phyloP scores from a whole-genome alignment of 2,888 invertebrate genomes.

The Brachypalpus laphriformis region DNA sequence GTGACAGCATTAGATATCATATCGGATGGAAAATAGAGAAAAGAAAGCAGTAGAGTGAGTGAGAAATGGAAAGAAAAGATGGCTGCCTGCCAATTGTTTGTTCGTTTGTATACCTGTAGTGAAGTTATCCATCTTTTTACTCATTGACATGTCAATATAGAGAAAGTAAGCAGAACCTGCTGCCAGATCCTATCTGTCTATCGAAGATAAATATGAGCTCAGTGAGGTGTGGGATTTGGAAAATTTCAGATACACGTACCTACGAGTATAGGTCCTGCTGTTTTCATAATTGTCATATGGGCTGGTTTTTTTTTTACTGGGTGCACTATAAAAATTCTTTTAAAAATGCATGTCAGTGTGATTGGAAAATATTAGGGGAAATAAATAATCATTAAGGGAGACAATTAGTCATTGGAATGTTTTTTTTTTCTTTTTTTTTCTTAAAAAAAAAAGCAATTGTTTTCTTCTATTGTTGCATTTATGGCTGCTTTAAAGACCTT shows the following conservation, averaged over 20 bases:
- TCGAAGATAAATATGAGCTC: slow-evolving; percentile 20
- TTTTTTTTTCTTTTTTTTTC: background rate
- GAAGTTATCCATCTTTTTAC: background rate
- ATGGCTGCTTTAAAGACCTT: background rate
- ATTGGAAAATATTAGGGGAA: slow-evolving; percentile 60
- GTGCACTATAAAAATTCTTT: slow-evolving; percentile 16
- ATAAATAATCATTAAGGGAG: slow-evolving; percentile 58
- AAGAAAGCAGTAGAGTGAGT: slow-evolving; percentile 3
- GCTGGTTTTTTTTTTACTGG: slow-evolving; percentile 35
- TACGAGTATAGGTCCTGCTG: slow-evolving; percentile 61
- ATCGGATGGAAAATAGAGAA: slow-evolving; percentile 42
- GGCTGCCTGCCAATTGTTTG: slow-evolving; percentile 56
- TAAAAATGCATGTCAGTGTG: slow-evolving; percentile 33
- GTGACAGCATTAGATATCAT: slow-evolving; percentile 63
- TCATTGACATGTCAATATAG: slow-evolving; percentile 43
- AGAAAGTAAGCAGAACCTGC: slow-evolving; percentile 30
- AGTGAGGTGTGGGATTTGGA: slow-evolving; percentile 63
- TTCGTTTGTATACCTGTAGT: slow-evolving; percentile 1
- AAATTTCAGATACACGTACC: slow-evolving; percentile 41
- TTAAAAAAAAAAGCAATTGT: background rate
- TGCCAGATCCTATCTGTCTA: slow-evolving; percentile 55
- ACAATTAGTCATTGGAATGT: slow-evolving; percentile 40
- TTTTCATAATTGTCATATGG: slow-evolving; percentile 61
- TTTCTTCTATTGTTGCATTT: slow-evolving; percentile 1
- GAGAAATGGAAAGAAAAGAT: slow-evolving; percentile 37